phyloP scores from a whole-genome alignment of 2,888 invertebrate species.

The Drosophila neonasuta region DNA sequence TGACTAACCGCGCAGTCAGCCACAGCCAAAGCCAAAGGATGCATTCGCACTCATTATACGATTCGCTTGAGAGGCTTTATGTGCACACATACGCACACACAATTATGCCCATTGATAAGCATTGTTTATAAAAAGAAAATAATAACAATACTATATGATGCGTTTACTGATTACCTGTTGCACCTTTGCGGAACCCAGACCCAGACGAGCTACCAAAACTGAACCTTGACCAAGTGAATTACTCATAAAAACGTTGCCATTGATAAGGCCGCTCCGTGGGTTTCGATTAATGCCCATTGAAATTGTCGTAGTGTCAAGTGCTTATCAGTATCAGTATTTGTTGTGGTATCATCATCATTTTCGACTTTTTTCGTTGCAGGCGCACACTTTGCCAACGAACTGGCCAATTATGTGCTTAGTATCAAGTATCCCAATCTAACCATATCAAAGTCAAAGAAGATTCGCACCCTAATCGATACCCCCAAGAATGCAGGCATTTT shows the following conservation, averaged over 20 bases:
- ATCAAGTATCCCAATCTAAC: conserved; percentile 85
- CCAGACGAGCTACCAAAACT: conserved; percentile 57
- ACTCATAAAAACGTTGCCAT: conserved; percentile 66
- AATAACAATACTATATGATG: conserved; percentile 30
- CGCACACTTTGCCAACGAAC: conserved; percentile 84
- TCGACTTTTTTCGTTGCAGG: conserved; percentile 81
- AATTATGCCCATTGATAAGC: conserved; percentile 41
- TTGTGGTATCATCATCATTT: conserved; percentile 4
- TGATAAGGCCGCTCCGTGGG: conserved; percentile 56
- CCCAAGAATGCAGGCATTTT: conserved; percentile 89
- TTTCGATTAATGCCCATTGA: conserved; percentile 26
- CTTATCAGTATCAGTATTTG: conserved; percentile 18
- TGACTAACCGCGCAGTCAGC: conserved; percentile 61
- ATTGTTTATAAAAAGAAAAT: conserved; percentile 50
- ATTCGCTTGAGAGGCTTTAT: conserved; percentile 21
- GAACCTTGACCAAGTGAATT: conserved; percentile 77
- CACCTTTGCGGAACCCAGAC: conserved; percentile 63
- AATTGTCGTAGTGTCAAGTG: conserved; percentile 4
- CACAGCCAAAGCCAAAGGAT: conserved; percentile 49
- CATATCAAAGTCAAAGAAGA: conserved; percentile 85
- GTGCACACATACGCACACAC: neutral
- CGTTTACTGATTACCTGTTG: conserved; percentile 57
- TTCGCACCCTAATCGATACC: conserved; percentile 88
- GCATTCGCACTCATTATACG: conserved; percentile 27
- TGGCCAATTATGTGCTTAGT: conserved; percentile 84